phyloP scores from a whole-genome alignment of 2,888 invertebrate species.

The Acronicta leporina region DNA sequence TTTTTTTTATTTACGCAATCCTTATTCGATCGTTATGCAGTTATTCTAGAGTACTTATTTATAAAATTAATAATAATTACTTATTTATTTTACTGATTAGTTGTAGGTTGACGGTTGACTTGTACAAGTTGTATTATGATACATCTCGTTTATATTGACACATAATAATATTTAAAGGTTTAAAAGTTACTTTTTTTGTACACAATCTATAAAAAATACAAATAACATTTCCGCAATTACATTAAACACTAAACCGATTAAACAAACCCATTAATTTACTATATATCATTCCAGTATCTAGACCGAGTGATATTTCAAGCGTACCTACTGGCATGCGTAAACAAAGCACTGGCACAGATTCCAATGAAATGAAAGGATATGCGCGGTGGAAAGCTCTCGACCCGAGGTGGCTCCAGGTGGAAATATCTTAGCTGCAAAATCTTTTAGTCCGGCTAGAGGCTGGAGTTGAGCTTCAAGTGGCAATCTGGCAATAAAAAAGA shows the following conservation, averaged over 20 bases:
- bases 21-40: too few relatives aligned
- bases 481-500: slow-evolving; percentile 38
- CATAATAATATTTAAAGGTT: too few relatives aligned
- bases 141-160: too few relatives aligned
- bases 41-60: too few relatives aligned
- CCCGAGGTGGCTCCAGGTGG: slow-evolving; percentile 67
- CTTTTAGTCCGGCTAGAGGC: slow-evolving; percentile 59
- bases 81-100: too few relatives aligned
- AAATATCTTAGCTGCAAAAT: slow-evolving; percentile 70
- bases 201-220: too few relatives aligned
- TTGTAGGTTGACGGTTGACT: too few relatives aligned
- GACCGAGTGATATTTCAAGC: slow-evolving; percentile 54
- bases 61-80: too few relatives aligned
- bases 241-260: slow-evolving; percentile 22
- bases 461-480: slow-evolving; percentile 46
- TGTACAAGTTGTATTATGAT: too few relatives aligned
- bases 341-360: slow-evolving; percentile 74
- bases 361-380: slow-evolving; percentile 86
- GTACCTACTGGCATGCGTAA: slow-evolving; percentile 59
- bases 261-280: slow-evolving; percentile 37
- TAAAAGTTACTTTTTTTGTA: too few relatives aligned
- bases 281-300: slow-evolving; percentile 38
- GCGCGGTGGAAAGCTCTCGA: slow-evolving; percentile 75
- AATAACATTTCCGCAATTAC: slow-evolving; percentile 6
- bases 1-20: too few relatives aligned